Base-by-base conservation (phyloP, 2,888 invertebrate species). In the Nemotelus pantherinus region DNA sequence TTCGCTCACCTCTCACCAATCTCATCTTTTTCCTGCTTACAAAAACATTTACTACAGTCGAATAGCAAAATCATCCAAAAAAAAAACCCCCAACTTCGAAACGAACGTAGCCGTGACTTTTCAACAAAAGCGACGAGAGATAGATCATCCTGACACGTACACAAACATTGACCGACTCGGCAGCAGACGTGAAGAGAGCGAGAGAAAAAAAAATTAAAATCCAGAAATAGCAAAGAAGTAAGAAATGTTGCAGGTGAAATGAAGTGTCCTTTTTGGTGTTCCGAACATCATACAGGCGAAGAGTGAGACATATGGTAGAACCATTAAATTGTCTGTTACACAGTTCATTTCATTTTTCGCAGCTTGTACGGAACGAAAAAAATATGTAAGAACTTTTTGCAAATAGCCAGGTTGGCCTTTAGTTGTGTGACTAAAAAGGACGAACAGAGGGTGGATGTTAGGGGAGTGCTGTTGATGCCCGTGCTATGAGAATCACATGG, bases 321-420 rank as follows among this genome's bases (percentile, higher is more conserved):
- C 63, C 43, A 63, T 63, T 39, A 63, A 63, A 4, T 41, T 41
- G 63, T 63, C 63, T 63, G 63, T 39, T 41, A 63, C 25, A 25
- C 63, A 63, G 63, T 39, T 43, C 63, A 5, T 39, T 63, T 39
- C 63, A 63, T 41, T 63, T 63, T 63, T 63, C 63, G 39, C 63
- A 25, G 9, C 50, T 50, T 9, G 50, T 9, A 9, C 50, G 6
- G 50, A 9, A 50, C 5, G 50, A 50, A 50, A 9, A 50, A 25
- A 25, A 25, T 25, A 25, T 25, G 25, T 25, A 25, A 25, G 25
- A 25, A 1, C 25, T 25, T 25, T 25, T 25, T 25, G 25, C 25
- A 25, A 25, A 25, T 25, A 25, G 25, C 25, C 25, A 25, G 25
- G 25, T 25, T 25, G 25, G 25, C 25, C 25, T 25, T 25, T 25